Base-by-base conservation (phyloP, 2,797 vertebrate species). In the Aeoliscus strigatus region DNA sequence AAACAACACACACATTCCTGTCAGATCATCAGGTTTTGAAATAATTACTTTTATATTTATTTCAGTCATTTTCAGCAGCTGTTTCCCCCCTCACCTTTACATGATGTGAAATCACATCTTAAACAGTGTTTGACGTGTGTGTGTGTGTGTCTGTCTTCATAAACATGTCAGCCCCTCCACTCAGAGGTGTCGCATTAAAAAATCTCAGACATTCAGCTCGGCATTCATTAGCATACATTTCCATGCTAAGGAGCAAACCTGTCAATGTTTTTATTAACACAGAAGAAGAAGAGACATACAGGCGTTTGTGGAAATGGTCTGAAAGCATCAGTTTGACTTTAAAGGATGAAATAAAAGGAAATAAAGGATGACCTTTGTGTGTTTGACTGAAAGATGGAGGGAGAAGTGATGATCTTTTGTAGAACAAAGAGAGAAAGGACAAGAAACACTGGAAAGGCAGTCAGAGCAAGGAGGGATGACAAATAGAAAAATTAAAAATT, bases 161-260 rank as follows among this genome's bases (percentile, higher is more conserved):
- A 80, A 82, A 73, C 73, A 73, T 68, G 30, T 70, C 58, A 51
- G 17, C 71, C 75, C 60, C 49, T 64, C 61, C 43, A 31, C 36
- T 60, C 32, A 27, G 56, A 81, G 66, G 79, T 73, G 77, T 73
- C 75, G 68, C 79, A 66, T 73, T 59, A 38, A 73, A 75, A 73
- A 49, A 41, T 45, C 40, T 29, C 34, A 51, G 66, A 57, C 36
- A 48, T 66, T 59, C 55, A 47, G 45, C 60, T 41, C 63, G 43
- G 60, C 51, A 50, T 74, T 26, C 3, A 72, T 70, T 60, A 28
- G 27, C 72, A 74, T 72, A 60, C 0, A 65, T 73, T 47, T 48
- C 8, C 66, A 69, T 65, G 34, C 1, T 61, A 54, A 71, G 3
- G 21, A 65, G 59, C 14, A 4, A n/a, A n/a, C n/a, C n/a, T n/a